A percentile compares a stretch with the other conserved stretches of the same genome.
Conservation (phyloP, 2,113 vertebrate species). For the Haplochromis burtoni region DNA sequence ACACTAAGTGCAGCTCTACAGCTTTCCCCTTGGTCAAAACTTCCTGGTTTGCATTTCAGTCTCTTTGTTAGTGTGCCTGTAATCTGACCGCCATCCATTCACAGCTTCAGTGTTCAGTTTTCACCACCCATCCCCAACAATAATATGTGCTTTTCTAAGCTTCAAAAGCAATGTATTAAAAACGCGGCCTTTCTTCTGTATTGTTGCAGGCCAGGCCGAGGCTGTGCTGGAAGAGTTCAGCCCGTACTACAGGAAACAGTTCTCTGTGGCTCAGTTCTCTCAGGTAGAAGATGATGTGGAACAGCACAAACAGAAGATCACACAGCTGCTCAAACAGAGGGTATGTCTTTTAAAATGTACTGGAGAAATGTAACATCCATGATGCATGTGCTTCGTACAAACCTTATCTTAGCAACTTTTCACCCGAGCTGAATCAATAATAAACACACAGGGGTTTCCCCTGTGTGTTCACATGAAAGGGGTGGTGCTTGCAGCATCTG, state of each 20-base stretch:
- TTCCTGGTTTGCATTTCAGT: not conserved
- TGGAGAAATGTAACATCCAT: not conserved
- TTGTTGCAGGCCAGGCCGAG: slow-evolving; percentile 74
- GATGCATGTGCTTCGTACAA: not conserved
- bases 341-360: slow-evolving; percentile 44
- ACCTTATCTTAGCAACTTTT: not conserved
- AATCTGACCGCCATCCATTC: not conserved
- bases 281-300: slow-evolving; percentile 80
- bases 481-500: not conserved
- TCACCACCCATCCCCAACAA: not conserved
- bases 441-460: not conserved
- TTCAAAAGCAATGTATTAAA: not conserved
- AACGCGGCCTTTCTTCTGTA: not conserved
- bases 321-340: slow-evolving; percentile 78
- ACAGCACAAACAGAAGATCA: slow-evolving; percentile 68
- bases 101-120: not conserved
- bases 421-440: accelerated
- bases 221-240: slow-evolving; percentile 77
- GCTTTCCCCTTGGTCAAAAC: not conserved
- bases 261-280: slow-evolving; percentile 74
- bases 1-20: not conserved
- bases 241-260: slow-evolving; percentile 80
- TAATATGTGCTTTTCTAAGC: not conserved
- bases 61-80: not conserved
- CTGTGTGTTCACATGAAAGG: not conserved